phyloP scores from a whole-genome alignment of 2,113 vertebrate species.

The Cepphus grylle region DNA sequence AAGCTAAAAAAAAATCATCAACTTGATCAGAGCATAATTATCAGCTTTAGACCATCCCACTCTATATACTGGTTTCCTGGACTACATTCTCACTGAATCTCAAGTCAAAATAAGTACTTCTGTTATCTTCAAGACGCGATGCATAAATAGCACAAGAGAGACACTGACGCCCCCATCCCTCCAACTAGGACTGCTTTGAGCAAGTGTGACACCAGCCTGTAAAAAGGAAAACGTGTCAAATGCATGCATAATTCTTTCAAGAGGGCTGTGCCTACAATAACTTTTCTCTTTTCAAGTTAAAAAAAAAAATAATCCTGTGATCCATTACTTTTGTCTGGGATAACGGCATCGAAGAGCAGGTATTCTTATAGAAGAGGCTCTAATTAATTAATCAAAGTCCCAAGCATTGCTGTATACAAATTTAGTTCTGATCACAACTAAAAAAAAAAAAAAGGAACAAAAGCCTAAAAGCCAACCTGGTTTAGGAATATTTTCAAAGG shows the following conservation, averaged over 20 bases:
- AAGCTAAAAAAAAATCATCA: background rate
- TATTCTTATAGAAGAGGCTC: background rate
- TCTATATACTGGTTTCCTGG: background rate
- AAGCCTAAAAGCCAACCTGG: background rate
- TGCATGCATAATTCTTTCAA: background rate
- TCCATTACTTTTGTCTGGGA: background rate
- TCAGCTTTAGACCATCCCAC: background rate
- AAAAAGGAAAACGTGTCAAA: conserved; percentile 32
- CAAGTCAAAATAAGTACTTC: background rate
- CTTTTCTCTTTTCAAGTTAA: background rate
- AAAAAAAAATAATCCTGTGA: background rate
- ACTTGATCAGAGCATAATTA: background rate
- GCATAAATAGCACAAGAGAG: background rate
- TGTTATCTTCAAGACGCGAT: background rate
- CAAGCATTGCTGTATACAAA: background rate
- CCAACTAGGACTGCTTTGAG: background rate
- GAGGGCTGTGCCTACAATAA: background rate
- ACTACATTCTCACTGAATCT: background rate
- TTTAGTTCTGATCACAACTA: background rate
- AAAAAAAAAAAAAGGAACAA: background rate
- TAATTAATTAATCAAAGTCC: background rate
- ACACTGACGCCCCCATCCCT: background rate
- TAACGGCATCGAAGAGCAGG: background rate
- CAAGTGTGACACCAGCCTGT: background rate
- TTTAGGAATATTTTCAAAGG: background rate